Conservation (phyloP, 2,888 invertebrate genomes). For the Helobdella robusta region DNA sequence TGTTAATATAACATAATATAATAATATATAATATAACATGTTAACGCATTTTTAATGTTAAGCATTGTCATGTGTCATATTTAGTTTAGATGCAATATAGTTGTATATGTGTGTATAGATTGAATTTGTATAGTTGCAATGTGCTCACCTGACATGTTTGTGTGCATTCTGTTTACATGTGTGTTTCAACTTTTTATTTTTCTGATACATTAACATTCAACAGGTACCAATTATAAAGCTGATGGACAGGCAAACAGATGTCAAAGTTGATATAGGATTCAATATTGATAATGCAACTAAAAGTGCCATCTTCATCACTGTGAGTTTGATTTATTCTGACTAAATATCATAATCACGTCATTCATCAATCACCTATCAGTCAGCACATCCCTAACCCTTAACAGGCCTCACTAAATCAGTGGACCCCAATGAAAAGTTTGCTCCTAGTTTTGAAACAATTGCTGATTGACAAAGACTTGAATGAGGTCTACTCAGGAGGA, state of each 20-base stretch:
- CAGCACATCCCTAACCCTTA: neutral
- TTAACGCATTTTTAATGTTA: no score
- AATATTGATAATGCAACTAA: slow-evolving; percentile 28
- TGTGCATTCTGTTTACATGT: no score
- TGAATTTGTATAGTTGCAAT: no score
- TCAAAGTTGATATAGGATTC: slow-evolving; percentile 29
- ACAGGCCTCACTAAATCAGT: slow-evolving; percentile 16
- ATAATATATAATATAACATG: no score
- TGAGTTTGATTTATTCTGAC: neutral
- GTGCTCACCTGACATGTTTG: no score
- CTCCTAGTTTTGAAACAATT: slow-evolving; percentile 29
- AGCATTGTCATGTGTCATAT: no score
- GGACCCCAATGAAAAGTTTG: slow-evolving; percentile 23
- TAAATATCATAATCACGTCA: neutral
- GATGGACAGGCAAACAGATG: slow-evolving; percentile 20
- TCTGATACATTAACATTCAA: no score
- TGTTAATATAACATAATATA: no score
- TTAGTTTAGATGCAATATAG: no score
- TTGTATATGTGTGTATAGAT: no score
- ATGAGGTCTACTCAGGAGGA: slow-evolving; percentile 30
- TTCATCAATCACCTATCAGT: neutral
- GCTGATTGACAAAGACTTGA: slow-evolving; percentile 24
- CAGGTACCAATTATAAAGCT: slow-evolving; percentile 30
- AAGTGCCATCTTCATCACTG: slow-evolving; percentile 27
- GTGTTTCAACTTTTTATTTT: no score